These are phyloP conservation scores for Pitangus sulphuratus DNA, from an alignment of 2,797 vertebrate species.

Conservation along the genomic window DNA sequence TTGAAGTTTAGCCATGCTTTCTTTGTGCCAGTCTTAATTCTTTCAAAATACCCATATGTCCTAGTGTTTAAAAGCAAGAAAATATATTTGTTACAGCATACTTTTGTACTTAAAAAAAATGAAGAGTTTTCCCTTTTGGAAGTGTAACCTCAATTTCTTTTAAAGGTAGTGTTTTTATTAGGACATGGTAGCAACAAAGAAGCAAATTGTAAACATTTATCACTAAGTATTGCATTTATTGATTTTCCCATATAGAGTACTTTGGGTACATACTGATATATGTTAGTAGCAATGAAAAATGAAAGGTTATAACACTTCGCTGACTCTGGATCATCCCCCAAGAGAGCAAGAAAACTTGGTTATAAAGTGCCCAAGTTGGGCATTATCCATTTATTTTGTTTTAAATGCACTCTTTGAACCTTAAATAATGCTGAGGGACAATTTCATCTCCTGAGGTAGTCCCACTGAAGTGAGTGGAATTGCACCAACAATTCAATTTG, in stretches of 20 bases:
- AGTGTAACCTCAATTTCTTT: conserved; percentile 46
- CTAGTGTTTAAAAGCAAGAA: background rate
- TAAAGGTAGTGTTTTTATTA: conserved; percentile 61
- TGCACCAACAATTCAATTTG: conserved; percentile 11
- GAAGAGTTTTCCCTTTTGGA: background rate
- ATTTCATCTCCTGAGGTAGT: background rate
- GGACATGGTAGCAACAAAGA: conserved; percentile 25
- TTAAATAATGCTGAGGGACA: conserved; percentile 42
- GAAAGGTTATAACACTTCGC: conserved; percentile 63
- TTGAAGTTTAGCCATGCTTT: background rate
- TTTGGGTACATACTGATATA: conserved; percentile 58
- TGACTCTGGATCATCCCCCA: conserved; percentile 43
- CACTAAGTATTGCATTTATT: conserved; percentile 67
- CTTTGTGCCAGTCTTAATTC: background rate
- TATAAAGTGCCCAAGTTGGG: background rate
- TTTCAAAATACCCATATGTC: background rate
- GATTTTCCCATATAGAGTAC: conserved; percentile 66
- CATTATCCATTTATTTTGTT: conserved; percentile 19
- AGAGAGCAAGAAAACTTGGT: background rate
- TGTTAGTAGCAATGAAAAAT: conserved; percentile 47
- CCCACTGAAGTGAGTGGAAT: background rate
- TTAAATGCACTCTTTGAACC: conserved; percentile 1
- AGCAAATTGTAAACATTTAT: conserved; percentile 74
- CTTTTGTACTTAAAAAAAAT: background rate
- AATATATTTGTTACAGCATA: background rate